Base-by-base conservation (phyloP, 2,113 vertebrate genomes). In the Argyrosomus japonicus region DNA sequence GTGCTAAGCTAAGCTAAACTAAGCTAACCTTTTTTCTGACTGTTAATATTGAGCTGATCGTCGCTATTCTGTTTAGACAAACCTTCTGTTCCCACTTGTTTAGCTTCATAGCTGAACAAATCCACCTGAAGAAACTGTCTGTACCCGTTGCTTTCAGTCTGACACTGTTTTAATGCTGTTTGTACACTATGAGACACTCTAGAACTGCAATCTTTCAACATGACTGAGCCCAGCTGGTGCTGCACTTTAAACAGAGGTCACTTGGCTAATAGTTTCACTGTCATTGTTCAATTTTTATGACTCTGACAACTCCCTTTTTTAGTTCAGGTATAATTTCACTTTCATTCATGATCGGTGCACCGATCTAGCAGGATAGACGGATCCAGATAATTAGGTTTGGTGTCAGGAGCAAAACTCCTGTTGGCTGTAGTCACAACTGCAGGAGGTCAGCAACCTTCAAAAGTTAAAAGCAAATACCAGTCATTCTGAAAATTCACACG, bases 181-280 rank as follows among this genome's bases (percentile, higher is more conserved):
- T 77, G 78, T 79, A 43, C 61, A 29, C 60, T 1, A 23, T 47
- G 67, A 76, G 43, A 58, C 51, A 25, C n/a, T 71, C 1, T 43
- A 50, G 80, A 72, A 74, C 62, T 70, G 11, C 5, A 56, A 73
- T 40, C 48, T 54, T 62, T 75, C 67, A 23, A 5, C 19, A n/a
- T 5, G 72, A 81, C 15, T 0, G n/a, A 81, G 36, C 0, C 54
- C 80, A 90, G 88, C 80, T 76, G 88, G 45, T 78, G 43, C 48
- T 58, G 32, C 54, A 25, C 19, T 68, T n/a, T 72, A 27, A 64
- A 15, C 5, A 27, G 12, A 68, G 29, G 50, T 76, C 54, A 17
- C 54, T 27, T 19, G n/a, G 27, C n/a, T 58, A 21, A 36, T 36
- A 36, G 21, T 51, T 72, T n/a, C 19, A 27, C 2, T 1, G 4